These are phyloP conservation scores for Tanypteryx hageni DNA, from an alignment of 2,888 invertebrate species.

Conservation along the genomic window DNA sequence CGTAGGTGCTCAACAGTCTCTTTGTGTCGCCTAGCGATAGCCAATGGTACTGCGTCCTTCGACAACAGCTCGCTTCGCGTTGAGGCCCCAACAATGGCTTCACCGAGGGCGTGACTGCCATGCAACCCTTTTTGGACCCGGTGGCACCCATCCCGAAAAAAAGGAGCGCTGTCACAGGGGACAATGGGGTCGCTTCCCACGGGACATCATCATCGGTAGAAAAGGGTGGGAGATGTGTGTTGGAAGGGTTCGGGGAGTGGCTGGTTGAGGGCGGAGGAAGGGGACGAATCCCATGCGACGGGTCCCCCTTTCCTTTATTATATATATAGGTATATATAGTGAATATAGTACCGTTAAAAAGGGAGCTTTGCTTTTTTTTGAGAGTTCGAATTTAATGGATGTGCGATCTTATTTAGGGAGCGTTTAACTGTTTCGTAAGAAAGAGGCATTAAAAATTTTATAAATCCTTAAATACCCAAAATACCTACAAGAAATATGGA, in stretches of 20 bases:
- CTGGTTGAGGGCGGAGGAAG: no score
- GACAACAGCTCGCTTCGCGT: not conserved
- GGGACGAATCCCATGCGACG: not conserved
- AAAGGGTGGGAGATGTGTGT: no score
- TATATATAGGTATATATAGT: not conserved
- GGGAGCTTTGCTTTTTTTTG: not conserved
- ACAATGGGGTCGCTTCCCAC: not conserved
- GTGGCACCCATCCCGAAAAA: slow-evolving; percentile 11
- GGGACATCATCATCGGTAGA: not conserved
- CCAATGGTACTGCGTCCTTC: not conserved
- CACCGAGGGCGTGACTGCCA: slow-evolving; percentile 10
- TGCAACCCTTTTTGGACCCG: slow-evolving; percentile 7
- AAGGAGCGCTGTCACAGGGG: slow-evolving; percentile 12
- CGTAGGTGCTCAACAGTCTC: slow-evolving; percentile 28
- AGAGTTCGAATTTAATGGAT: not conserved
- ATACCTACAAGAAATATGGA: not conserved
- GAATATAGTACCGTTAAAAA: slow-evolving; percentile 19
- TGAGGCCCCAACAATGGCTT: not conserved
- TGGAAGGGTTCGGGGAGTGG: no score
- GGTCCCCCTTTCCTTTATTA: not conserved
- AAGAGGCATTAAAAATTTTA: no score
- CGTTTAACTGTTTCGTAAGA: no score
- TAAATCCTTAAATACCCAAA: not conserved
- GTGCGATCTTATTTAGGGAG: not conserved
- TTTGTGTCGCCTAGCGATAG: slow-evolving; percentile 13